phyloP scores from a whole-genome alignment of 2,888 invertebrate species.

The Acanthosepion lycidas region DNA sequence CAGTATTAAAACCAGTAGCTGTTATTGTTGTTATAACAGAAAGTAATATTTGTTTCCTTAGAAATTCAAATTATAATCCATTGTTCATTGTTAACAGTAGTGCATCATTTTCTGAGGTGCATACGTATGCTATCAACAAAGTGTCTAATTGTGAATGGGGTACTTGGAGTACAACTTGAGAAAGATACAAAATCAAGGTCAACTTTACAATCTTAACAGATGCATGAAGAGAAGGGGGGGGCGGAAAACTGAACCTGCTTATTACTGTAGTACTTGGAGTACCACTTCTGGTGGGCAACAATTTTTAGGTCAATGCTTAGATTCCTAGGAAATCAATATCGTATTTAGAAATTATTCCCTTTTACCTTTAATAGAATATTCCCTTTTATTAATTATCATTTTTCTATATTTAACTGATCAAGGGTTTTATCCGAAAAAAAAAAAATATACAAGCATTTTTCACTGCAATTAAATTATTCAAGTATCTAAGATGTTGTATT shows the following conservation, averaged over 20 bases:
- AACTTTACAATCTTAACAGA: not conserved
- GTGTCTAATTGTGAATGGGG: slow-evolving; percentile 8
- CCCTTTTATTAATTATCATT: not conserved
- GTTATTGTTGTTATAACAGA: not conserved
- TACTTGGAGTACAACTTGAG: not conserved
- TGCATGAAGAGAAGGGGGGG: not conserved
- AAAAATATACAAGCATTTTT: not conserved
- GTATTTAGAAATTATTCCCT: slow-evolving; percentile 21
- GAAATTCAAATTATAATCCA: slow-evolving; percentile 33
- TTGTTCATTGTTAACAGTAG: not conserved
- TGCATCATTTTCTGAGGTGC: slow-evolving; percentile 17
- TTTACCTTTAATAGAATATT: not conserved
- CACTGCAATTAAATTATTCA: not conserved
- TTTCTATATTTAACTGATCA: not conserved
- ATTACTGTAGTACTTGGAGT: slow-evolving; percentile 7
- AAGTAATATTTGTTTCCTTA: slow-evolving; percentile 2
- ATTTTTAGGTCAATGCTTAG: slow-evolving; percentile 17
- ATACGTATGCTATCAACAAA: not conserved
- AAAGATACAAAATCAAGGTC: not conserved
- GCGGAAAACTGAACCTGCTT: not conserved
- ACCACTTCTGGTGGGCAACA: slow-evolving; percentile 15
- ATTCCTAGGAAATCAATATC: not conserved
- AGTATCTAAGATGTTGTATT: not conserved
- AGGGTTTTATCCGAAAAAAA: too few relatives aligned
- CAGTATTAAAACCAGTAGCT: not conserved